Percentiles rank a stretch among this genome's conserved stretches.
These are phyloP conservation scores for Picus viridis DNA, from an alignment of 2,797 vertebrate genomes.

Conservation along the genomic window DNA sequence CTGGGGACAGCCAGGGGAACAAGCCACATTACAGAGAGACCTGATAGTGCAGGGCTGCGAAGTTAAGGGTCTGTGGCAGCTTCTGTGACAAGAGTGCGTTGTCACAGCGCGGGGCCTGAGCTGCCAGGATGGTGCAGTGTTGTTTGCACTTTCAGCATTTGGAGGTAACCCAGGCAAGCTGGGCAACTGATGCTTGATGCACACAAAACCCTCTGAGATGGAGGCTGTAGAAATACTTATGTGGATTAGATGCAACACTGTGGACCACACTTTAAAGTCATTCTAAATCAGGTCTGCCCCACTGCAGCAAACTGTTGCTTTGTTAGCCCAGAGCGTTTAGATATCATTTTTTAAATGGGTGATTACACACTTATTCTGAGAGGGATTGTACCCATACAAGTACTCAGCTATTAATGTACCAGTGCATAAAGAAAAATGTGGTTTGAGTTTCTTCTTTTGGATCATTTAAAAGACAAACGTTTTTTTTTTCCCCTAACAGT, in stretches of 20 bases:
- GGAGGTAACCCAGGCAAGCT: background rate
- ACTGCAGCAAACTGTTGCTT: background rate
- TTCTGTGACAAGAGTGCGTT: slow-evolving; percentile 4
- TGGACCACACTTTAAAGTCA: accelerated
- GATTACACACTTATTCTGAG: background rate
- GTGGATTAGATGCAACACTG: background rate
- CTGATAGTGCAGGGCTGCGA: slow-evolving; percentile 19
- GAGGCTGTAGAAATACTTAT: background rate
- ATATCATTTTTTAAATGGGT: background rate
- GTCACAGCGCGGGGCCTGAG: background rate
- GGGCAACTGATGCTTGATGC: background rate
- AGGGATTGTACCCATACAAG: background rate
- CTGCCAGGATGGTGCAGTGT: accelerated
- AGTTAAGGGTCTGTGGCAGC: slow-evolving; percentile 49
- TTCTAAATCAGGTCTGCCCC: background rate
- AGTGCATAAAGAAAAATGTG: background rate
- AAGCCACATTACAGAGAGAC: slow-evolving; percentile 35
- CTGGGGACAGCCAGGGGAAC: slow-evolving; percentile 70
- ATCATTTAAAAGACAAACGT: background rate
- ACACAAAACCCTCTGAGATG: background rate
- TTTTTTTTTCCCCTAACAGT: background rate
- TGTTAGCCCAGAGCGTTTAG: background rate
- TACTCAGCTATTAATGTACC: background rate
- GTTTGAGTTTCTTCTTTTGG: background rate
- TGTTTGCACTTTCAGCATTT: background rate